Base-by-base conservation (phyloP, 2,113 vertebrate species). In the Pachyramphus minor region DNA sequence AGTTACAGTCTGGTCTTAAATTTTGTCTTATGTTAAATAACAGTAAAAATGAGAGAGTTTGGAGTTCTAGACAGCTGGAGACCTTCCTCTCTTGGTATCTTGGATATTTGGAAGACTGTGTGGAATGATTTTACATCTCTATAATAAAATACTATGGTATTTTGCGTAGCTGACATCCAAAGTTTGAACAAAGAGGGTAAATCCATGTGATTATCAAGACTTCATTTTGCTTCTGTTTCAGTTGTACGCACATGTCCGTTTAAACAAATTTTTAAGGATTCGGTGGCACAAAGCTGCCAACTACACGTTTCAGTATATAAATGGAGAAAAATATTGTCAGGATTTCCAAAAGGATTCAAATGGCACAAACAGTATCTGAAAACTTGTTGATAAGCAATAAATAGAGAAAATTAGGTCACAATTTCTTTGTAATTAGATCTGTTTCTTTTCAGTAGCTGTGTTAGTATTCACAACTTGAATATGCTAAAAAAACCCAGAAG, bases 71-170 rank as follows among this genome's bases (percentile, higher is more conserved):
- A 90, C 95, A 96, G 85, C 82, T 94, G 90, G 83, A 91, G 76
- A 80, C 37, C 86, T 97, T 84, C 68, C 58, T 56, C 79, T 77
- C 60, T 67, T 78, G 86, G 52, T 95, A 95, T 93, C 93, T 95
- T 92, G 88, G 19, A 84, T 95, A 63, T 91, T 96, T 95, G 92
- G 95, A 95, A 92, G 83, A 68, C 49, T 74, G 30, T 53, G 35
- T 85, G 93, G 95, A 94, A 96, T 94, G 75, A 90, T 90, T 97
- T 97, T 90, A 88, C 55, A 87, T 96, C 68, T 93, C 84, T 84
- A n/a, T 59, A 92, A 74, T 89, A 95, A 85, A 97, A 93, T 50
- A 50, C 56, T 47, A 42, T 14, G 41, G 13, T 60, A 39, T 83
- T 94, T 91, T 44, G 50, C 63, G 72, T 69, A 74, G 76, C 60